phyloP scores from a whole-genome alignment of 2,797 vertebrate species.

The Catharus ustulatus region DNA sequence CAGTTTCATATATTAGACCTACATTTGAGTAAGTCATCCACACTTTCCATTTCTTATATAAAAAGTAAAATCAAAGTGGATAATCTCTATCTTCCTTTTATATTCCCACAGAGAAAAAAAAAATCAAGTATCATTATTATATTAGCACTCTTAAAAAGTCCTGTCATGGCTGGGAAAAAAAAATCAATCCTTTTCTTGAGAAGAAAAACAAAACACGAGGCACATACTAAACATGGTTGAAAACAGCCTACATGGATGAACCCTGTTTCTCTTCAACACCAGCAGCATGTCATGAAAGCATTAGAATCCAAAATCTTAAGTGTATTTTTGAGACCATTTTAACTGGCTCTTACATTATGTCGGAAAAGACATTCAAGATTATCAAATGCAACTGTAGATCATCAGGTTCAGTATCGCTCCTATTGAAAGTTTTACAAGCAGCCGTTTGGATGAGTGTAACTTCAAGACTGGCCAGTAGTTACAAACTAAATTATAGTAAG shows the following conservation, averaged over 20 bases:
- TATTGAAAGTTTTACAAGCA: background rate
- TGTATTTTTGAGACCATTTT: background rate
- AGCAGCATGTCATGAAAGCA: background rate
- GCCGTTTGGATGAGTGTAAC: background rate
- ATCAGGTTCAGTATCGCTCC: background rate
- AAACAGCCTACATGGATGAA: background rate
- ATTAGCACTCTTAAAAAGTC: background rate
- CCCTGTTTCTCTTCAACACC: background rate
- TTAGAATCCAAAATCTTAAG: background rate
- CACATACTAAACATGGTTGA: background rate
- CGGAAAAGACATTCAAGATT: background rate
- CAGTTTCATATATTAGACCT: background rate
- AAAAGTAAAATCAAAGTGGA: background rate
- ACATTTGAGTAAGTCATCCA: background rate
- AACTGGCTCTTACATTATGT: background rate
- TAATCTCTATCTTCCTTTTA: background rate
- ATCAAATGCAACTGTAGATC: background rate
- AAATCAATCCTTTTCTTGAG: background rate
- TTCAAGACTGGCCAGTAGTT: background rate
- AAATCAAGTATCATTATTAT: background rate
- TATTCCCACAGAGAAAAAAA: background rate
- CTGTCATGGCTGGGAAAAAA: background rate
- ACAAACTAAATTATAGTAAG: background rate
- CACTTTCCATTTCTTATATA: background rate
- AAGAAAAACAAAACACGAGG: background rate